Base-by-base conservation (phyloP, 2,888 invertebrate genomes). In the Tiphia femorata region DNA sequence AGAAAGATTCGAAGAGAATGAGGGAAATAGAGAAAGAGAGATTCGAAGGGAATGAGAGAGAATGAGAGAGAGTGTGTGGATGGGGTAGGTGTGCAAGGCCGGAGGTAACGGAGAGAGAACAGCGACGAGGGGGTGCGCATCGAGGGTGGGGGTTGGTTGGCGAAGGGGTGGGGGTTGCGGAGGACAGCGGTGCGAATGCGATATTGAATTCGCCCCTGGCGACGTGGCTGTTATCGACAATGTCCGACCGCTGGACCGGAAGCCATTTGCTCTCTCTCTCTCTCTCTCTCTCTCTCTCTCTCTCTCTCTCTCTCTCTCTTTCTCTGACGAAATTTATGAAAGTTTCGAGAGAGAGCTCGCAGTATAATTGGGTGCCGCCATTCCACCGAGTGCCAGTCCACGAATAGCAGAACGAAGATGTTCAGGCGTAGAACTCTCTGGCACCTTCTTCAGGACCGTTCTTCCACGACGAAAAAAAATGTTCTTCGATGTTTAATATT, bases 241-340 rank as follows among this genome's bases (percentile, higher is more conserved):
- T 80, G 77, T 79, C 78, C 74, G 75, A 75, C 75, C 78, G 74
- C 70, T 76, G 73, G 73, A 78, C 80, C 82, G 80, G 82, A 81
- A 82, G 77, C 76, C 77, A 77, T 82, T 81, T 75, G 72, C 67
- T 69, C 70, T 72, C 72, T 49, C 66, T 29, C 17, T 40, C 6
- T 47, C 54, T 58, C 56, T 51, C 33, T 33, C 33, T 40, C 42
- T 40, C 49, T 29, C 20, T 25, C 37, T 49, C 40, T 44, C 40
- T 27, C 43, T 49, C 40, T 38, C 44, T 6, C 19, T 47, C 55
- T 46, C n/a, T n/a, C n/a, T n/a, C n/a, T n/a, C n/a, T n/a, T n/a
- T n/a, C n/a, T 70, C 73, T 71, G 72, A 75, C 70, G 68, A 79
- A 79, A 80, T 79, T 78, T 76, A 79, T 76, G 75, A 77, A 80